Base-by-base conservation (phyloP, 1,140 invertebrate species). In the Callitettix versicolor region DNA sequence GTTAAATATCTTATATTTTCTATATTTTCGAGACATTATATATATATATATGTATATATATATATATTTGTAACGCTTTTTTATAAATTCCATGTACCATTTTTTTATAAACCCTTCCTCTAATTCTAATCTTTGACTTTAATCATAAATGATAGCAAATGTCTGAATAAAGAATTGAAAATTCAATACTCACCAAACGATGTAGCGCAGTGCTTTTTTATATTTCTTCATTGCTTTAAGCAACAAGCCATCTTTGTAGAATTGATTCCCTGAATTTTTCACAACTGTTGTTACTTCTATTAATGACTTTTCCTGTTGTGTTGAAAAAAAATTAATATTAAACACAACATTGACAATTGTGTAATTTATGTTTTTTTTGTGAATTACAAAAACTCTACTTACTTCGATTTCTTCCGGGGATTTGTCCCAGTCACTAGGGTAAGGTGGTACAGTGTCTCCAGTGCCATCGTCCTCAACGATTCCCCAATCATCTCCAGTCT, bases 251-350 rank as follows among this genome's bases (percentile, higher is more conserved):
- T 76, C 73, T 42, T 71, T 71, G 69, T 77, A 89, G 66, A 76
- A 81, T 60, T 71, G 58, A 71, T 88, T 88, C 20, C 87, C 87
- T 14, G 84, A 78, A 57, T 77, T 67, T 66, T 86, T 86, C 40
- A 89, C 82, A 58, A 73, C 72, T 30, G 68, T 71, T 30, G 82
- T 69, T 14, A 79, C 64, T 11, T 67, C 55, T 7, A 67, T 51
- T 14, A 76, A 59, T 21, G 67, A 67, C 34, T 68, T 56, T 17
- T 59, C 54, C 59, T 61, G 43, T 43, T 58, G 47, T 58, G 46
- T 24, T 40, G 12, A 22, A 36, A 24, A 44, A 30, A 58, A 46
- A 46, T 24, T 36, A 36, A 9, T 52, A n/a, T 7, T 36, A n/a
- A n/a, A 36, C 34, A 36, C 7, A n/a, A n/a, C n/a, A n/a, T n/a